Conservation (phyloP, 2,888 invertebrate species). For the Stenodera caucasica region DNA sequence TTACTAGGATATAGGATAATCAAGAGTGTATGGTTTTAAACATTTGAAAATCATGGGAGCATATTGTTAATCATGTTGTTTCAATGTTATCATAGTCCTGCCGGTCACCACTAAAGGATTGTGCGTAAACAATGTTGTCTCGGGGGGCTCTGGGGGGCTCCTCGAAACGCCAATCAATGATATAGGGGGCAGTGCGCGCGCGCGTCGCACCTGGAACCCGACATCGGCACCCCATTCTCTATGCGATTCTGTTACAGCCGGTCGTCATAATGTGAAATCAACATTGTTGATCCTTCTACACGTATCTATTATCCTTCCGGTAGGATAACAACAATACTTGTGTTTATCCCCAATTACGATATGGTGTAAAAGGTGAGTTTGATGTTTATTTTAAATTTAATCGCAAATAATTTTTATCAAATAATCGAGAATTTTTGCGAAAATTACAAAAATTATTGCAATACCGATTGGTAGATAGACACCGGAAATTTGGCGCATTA, state of each 20-base stretch:
- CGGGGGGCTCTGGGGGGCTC: conserved; percentile 39
- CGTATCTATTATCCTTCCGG: conserved; percentile 8
- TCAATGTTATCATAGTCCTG: conserved; percentile 9
- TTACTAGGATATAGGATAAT: no score
- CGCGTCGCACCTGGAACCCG: conserved; percentile 50
- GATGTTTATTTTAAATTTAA: no score
- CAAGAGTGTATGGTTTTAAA: no score
- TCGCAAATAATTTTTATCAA: no score
- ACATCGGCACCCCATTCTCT: conserved; percentile 36
- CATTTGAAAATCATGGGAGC: no score
- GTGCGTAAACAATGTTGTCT: conserved; percentile 40
- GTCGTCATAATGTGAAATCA: conserved; percentile 33
- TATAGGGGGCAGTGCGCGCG: conserved; percentile 45
- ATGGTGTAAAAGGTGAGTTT: conserved; percentile 35
- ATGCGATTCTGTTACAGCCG: conserved; percentile 29
- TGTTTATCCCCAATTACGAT: conserved; percentile 29
- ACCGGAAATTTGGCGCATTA: background rate
- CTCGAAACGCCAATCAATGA: conserved; percentile 51
- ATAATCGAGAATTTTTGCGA: background rate
- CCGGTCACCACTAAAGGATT: conserved; percentile 28
- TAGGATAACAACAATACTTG: conserved; percentile 12
- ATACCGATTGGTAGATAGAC: background rate
- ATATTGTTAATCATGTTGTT: background rate
- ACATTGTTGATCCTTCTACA: conserved; percentile 25
- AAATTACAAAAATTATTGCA: background rate